Evolutionary conservation across 2,888 invertebrate species (phyloP).

Genomic region (Halocaridina rubra): DNA sequence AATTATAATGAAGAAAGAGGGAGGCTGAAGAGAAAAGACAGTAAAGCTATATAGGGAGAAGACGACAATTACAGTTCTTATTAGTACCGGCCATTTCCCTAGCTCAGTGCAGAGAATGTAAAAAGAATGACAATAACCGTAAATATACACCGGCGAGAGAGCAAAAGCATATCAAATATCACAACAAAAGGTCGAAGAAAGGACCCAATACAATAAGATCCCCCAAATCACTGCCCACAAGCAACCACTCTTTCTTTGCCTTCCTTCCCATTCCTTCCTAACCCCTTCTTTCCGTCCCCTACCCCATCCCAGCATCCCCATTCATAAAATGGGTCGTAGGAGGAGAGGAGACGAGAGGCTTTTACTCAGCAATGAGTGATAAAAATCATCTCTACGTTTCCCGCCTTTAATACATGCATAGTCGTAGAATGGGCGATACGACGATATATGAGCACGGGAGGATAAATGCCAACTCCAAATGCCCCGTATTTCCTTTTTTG

Average conservation of each 20-base stretch:
- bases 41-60: too few relatives aligned
- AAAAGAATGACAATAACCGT: too few relatives aligned
- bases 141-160: too few relatives aligned
- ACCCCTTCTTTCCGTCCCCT: not conserved
- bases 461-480: conserved; percentile 11
- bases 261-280: not conserved
- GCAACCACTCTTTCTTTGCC: not conserved
- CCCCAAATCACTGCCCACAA: too few relatives aligned
- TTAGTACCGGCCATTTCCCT: too few relatives aligned
- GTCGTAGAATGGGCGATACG: not conserved
- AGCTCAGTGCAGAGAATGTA: too few relatives aligned
- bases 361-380: not conserved
- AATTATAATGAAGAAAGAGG: not conserved
- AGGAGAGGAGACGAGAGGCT: too few relatives aligned
- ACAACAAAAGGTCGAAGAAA: too few relatives aligned
- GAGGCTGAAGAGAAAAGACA: not conserved
- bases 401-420: not conserved
- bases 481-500: too few relatives aligned
- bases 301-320: not conserved
- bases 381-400: not conserved
- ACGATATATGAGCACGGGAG: conserved; percentile 9
- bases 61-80: too few relatives aligned
- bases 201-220: too few relatives aligned
- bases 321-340: not conserved
- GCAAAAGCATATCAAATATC: too few relatives aligned